These are phyloP conservation scores for Manduca sexta DNA, from an alignment of 1,140 invertebrate species.

Conservation along the genomic window DNA sequence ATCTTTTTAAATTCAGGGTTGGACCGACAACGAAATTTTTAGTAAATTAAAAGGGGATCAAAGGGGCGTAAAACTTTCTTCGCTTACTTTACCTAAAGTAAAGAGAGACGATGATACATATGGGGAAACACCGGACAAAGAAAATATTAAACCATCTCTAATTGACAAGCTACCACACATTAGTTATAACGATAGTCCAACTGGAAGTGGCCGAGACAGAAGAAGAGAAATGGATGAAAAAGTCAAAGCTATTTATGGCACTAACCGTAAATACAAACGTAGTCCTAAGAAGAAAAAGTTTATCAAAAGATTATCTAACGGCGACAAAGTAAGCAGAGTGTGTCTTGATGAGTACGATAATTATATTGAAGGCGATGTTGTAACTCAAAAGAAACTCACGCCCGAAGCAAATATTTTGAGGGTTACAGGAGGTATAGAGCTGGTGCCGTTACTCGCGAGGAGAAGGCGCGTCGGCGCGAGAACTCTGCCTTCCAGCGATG, in stretches of 20 bases:
- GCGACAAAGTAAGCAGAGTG: constrained; percentile 33
- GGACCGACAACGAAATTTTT: constrained; percentile 64
- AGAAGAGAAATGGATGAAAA: constrained; percentile 12
- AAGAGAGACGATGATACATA: constrained; percentile 54
- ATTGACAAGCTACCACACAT: constrained; percentile 54
- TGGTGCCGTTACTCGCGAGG: constrained; percentile 79
- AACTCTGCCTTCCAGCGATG: constrained; percentile 74
- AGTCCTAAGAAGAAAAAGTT: constrained; percentile 41
- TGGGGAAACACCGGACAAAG: constrained; percentile 27
- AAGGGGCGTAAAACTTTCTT: constrained; percentile 46
- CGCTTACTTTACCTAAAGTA: constrained; percentile 64
- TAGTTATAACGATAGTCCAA: constrained; percentile 18
- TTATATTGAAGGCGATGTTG: constrained; percentile 7
- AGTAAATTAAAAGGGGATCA: constrained; percentile 48
- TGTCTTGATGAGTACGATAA: constrained; percentile 20
- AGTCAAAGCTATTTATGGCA: constrained; percentile 10
- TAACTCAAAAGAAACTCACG: constrained; percentile 56
- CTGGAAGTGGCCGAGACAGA: constrained; percentile 16
- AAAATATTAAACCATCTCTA: constrained; percentile 33
- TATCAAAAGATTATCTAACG: constrained; percentile 50
- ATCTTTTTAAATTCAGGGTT: constrained; percentile 41
- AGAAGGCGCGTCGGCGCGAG: constrained; percentile 56
- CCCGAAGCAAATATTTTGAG: constrained; percentile 69
- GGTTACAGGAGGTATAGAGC: constrained; percentile 76
- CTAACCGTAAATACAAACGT: constrained; percentile 26